Evolutionary conservation across 2,113 vertebrate species (phyloP).

Genomic region (Saimiri boliviensis): DNA sequence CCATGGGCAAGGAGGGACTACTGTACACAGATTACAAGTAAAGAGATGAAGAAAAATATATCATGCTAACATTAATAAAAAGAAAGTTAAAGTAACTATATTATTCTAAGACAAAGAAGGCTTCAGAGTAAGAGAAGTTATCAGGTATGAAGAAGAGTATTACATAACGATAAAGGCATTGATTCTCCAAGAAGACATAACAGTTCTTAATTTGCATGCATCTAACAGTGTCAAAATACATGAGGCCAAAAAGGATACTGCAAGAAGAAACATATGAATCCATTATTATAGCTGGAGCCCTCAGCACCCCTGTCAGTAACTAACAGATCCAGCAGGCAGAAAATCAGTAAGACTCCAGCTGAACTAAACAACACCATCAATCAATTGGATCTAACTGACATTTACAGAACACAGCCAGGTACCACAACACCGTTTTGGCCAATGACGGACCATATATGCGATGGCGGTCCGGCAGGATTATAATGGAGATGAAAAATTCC

Average conservation of each 20-base stretch:
- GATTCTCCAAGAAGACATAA: background rate
- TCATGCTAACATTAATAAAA: background rate
- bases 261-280: background rate
- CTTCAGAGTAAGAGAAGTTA: conserved; percentile 24
- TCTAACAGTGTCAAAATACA: background rate
- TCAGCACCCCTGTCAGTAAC: background rate
- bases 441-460: background rate
- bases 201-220: background rate
- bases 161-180: background rate
- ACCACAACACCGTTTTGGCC: background rate
- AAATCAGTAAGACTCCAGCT: background rate
- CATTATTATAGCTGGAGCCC: background rate
- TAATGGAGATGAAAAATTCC: background rate
- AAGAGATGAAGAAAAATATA: background rate
- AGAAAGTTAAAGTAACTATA: background rate
- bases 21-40: conserved; percentile 10
- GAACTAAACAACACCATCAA: background rate
- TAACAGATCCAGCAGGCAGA: background rate
- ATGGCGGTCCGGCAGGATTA: background rate
- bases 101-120: background rate
- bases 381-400: background rate
- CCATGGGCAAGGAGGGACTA: background rate
- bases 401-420: background rate
- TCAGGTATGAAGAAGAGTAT: background rate
- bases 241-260: background rate